Conservation (phyloP, 1,140 invertebrate genomes). For the Drosophila paulistorum region DNA sequence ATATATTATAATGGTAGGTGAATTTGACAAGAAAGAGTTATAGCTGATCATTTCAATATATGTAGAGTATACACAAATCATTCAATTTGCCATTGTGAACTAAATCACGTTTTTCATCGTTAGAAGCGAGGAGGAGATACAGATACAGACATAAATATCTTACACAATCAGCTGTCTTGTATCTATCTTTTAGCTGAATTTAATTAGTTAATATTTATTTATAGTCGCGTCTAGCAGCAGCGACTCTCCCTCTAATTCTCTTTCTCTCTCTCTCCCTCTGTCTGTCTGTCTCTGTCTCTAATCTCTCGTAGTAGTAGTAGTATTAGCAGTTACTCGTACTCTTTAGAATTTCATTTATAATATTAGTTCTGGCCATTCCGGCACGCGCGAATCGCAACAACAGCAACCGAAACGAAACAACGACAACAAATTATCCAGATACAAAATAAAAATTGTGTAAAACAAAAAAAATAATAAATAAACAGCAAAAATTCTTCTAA, state of each 20-base stretch:
- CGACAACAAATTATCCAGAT: conserved; percentile 39
- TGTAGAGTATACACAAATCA: neutral
- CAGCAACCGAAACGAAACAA: conserved; percentile 57
- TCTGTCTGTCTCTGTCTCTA: neutral
- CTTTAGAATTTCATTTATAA: conserved; percentile 26
- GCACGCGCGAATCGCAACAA: conserved; percentile 51
- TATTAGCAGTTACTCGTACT: conserved; percentile 3
- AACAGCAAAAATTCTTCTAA: conserved; percentile 46
- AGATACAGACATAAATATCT: conserved; percentile 1
- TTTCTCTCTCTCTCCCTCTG: neutral
- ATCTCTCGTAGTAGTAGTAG: conserved; percentile 19
- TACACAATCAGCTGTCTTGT: conserved; percentile 36
- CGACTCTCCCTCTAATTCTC: conserved; percentile 13
- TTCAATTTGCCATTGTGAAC: neutral
- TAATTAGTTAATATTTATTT: conserved; percentile 80
- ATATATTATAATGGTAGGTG: too few species aligned
- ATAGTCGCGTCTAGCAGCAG: conserved; percentile 65
- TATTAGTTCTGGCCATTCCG: conserved; percentile 71
- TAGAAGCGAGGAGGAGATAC: neutral
- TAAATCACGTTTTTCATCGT: conserved; percentile 31
- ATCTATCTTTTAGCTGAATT: conserved; percentile 48
- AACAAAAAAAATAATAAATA: conserved; percentile 25
- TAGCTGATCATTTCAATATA: neutral
- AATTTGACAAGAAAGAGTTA: too few species aligned
- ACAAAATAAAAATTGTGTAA: conserved; percentile 25